A percentile compares a stretch with the other conserved stretches of the same genome.
These are phyloP conservation scores for Babylonia areolata DNA, from an alignment of 1,140 invertebrate species.

Conservation along the genomic window DNA sequence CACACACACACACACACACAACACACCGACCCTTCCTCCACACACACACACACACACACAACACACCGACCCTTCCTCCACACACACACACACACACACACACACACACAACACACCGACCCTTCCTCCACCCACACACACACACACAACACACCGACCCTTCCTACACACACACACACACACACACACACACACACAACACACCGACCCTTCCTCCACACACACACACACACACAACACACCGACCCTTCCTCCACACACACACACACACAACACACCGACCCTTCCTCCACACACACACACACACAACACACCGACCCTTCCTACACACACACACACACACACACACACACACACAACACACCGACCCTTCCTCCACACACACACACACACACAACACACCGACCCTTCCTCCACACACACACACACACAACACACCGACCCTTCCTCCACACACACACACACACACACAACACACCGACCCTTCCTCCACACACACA, in stretches of 20 bases:
- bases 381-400: background rate
- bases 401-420: background rate
- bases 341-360: background rate
- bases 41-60: background rate
- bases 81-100: background rate
- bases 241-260: too few relatives aligned
- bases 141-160: background rate
- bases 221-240: background rate
- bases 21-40: too few relatives aligned
- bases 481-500: background rate
- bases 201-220: too few relatives aligned
- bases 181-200: background rate
- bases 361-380: too few relatives aligned
- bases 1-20: background rate
- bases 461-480: background rate
- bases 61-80: background rate
- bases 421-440: background rate
- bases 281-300: background rate
- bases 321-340: background rate
- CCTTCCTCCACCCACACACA: background rate
- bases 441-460: too few relatives aligned
- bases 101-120: background rate
- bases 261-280: background rate
- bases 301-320: background rate
- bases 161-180: background rate